Conservation (phyloP, 2,797 vertebrate genomes). For the Halcyon chelicuti region DNA sequence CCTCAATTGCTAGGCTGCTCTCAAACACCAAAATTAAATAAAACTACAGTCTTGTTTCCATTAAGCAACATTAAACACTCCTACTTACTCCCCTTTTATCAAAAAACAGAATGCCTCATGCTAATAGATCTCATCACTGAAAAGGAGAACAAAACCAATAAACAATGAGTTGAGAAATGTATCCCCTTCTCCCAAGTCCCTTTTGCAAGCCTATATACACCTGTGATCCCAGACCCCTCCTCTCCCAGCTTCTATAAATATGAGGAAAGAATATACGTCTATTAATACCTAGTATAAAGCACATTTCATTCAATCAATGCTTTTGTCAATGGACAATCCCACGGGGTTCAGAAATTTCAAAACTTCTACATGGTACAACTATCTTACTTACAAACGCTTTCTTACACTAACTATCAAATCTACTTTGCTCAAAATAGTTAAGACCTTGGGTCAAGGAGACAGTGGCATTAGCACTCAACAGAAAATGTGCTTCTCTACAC, state of each 20-base stretch:
- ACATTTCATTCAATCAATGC: background rate
- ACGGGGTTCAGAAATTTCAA: background rate
- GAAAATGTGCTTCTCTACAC: slow-evolving; percentile 88
- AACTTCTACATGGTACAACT: slow-evolving; percentile 10
- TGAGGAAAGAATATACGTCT: background rate
- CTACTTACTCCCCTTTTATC: background rate
- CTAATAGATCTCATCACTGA: background rate
- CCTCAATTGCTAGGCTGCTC: background rate
- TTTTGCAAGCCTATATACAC: background rate
- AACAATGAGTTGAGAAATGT: background rate
- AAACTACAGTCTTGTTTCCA: background rate
- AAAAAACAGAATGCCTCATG: background rate
- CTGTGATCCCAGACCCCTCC: background rate
- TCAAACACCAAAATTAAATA: slow-evolving; percentile 7
- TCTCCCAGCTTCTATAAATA: background rate
- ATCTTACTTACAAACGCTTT: slow-evolving; percentile 71
- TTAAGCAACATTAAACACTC: background rate
- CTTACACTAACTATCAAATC: slow-evolving; percentile 77
- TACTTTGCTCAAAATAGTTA: slow-evolving; percentile 84
- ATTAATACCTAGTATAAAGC: background rate
- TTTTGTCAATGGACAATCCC: slow-evolving; percentile 1
- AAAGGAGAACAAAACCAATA: background rate
- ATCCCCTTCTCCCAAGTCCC: background rate
- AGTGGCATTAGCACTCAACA: slow-evolving; percentile 74
- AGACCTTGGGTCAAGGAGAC: slow-evolving; percentile 90